A percentile compares a stretch with the other conserved stretches of the same genome.
Conservation (phyloP, 2,888 invertebrate genomes). For the Ennomos fuscantarius region DNA sequence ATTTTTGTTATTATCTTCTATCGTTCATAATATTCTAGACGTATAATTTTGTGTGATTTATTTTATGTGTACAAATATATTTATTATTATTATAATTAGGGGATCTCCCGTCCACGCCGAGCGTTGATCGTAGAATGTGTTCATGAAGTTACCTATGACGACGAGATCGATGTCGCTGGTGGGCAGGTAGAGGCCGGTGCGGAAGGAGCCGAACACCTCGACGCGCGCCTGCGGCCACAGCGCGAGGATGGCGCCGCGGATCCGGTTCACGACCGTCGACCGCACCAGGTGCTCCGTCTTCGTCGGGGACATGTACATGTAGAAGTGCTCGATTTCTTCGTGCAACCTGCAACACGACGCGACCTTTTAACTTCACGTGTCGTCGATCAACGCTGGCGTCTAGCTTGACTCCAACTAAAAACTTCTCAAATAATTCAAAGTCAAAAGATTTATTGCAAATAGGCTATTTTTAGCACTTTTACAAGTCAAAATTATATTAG, state of each 20-base stretch:
- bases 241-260: slow-evolving; percentile 93
- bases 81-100: too few relatives aligned
- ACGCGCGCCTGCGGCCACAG: slow-evolving; percentile 98
- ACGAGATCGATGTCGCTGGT: slow-evolving; percentile 93
- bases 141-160: slow-evolving; percentile 82
- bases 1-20: too few relatives aligned
- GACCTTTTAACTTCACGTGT: background rate
- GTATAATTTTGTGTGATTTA: too few relatives aligned
- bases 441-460: too few relatives aligned
- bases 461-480: too few relatives aligned
- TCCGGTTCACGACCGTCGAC: slow-evolving; percentile 94
- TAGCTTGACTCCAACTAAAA: background rate
- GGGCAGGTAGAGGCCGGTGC: slow-evolving; percentile 98
- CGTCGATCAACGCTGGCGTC: too few relatives aligned
- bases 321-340: slow-evolving; percentile 99
- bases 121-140: background rate
- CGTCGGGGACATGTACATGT: slow-evolving; percentile 96
- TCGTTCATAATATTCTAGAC: too few relatives aligned
- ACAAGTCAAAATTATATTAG: too few relatives aligned
- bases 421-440: background rate
- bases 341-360: slow-evolving; percentile 88
- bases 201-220: slow-evolving; percentile 99
- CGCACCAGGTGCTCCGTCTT: slow-evolving; percentile 96
- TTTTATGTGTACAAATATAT: too few relatives aligned
- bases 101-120: background rate